Percentiles rank a stretch among this genome's conserved stretches.
phyloP scores from a whole-genome alignment of 2,797 vertebrate genomes.

The Enteromius paludinosus region DNA sequence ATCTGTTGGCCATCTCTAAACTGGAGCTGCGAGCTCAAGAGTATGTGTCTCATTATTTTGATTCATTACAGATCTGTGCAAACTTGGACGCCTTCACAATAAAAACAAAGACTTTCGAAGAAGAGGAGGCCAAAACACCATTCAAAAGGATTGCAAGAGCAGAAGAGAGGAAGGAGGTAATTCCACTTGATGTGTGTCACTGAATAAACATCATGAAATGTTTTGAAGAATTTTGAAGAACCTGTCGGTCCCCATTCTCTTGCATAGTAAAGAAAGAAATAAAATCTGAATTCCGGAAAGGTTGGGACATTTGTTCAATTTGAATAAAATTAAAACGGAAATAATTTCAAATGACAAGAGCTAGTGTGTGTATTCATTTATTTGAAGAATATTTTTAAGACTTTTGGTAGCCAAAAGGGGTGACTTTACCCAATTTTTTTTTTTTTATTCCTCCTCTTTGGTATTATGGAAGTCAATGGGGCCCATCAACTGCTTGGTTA shows the following conservation, averaged over 20 bases:
- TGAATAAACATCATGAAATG: not conserved
- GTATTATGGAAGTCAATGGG: too few species aligned
- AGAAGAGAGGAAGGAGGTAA: slow-evolving; percentile 84
- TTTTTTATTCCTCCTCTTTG: too few species aligned
- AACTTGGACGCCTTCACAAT: slow-evolving; percentile 91
- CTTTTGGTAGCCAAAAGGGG: not conserved
- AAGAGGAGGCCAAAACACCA: slow-evolving; percentile 80
- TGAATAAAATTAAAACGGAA: too few species aligned
- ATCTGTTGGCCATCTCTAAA: not conserved
- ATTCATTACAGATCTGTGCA: slow-evolving; percentile 87
- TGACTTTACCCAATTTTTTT: too few species aligned
- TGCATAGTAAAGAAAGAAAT: too few species aligned
- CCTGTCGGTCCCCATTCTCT: too few species aligned
- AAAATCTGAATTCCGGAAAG: too few species aligned
- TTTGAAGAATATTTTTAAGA: not conserved
- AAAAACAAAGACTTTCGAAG: slow-evolving; percentile 81
- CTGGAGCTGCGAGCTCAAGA: not conserved
- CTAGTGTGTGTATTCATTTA: not conserved
- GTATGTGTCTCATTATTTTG: slow-evolving; percentile 33
- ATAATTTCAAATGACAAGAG: too few species aligned
- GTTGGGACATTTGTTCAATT: too few species aligned
- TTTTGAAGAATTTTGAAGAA: not conserved
- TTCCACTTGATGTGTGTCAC: not conserved
- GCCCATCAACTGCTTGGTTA: not conserved
- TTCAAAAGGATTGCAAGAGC: slow-evolving; percentile 81